phyloP scores from a whole-genome alignment of 2,888 invertebrate genomes.

The Apodemia mormo region DNA sequence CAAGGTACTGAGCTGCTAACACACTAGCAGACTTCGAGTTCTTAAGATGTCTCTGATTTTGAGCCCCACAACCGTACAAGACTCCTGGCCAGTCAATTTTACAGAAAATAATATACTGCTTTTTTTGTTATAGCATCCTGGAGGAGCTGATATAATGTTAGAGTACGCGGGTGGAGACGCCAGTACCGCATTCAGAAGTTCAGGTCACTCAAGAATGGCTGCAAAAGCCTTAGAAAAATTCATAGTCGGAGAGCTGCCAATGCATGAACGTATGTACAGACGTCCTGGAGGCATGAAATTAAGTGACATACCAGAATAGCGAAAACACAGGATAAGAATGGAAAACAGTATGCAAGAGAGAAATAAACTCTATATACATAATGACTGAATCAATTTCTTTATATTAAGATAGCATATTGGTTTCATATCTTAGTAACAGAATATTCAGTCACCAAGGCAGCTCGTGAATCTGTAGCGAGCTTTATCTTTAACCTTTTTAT shows the following conservation, averaged over 20 bases:
- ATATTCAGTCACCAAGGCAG: constrained; percentile 8
- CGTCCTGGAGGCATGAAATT: constrained; percentile 81
- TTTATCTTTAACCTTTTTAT: background rate
- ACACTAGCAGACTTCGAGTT: too few relatives aligned
- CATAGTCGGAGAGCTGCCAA: constrained; percentile 88
- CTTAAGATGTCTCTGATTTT: background rate
- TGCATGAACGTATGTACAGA: constrained; percentile 87
- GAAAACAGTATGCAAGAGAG: background rate
- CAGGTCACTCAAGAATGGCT: constrained; percentile 88
- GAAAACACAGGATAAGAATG: background rate
- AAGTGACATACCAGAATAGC: constrained; percentile 80
- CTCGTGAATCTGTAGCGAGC: constrained; percentile 4
- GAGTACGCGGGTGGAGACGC: constrained; percentile 94
- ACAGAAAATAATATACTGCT: constrained; percentile 12
- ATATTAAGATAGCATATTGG: constrained; percentile 8
- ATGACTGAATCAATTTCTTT: background rate
- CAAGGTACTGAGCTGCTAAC: too few relatives aligned
- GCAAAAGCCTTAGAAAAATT: constrained; percentile 85
- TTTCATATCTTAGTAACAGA: background rate
- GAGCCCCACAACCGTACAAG: background rate
- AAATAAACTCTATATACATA: background rate
- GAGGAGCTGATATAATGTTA: constrained; percentile 89
- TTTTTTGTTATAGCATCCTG: constrained; percentile 86
- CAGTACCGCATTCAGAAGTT: constrained; percentile 89
- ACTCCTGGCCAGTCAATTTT: background rate